Evolutionary conservation across 1,140 invertebrate species (phyloP), one percentile per base, ranked within the genome.

Genomic region (Grapholita molesta): DNA sequence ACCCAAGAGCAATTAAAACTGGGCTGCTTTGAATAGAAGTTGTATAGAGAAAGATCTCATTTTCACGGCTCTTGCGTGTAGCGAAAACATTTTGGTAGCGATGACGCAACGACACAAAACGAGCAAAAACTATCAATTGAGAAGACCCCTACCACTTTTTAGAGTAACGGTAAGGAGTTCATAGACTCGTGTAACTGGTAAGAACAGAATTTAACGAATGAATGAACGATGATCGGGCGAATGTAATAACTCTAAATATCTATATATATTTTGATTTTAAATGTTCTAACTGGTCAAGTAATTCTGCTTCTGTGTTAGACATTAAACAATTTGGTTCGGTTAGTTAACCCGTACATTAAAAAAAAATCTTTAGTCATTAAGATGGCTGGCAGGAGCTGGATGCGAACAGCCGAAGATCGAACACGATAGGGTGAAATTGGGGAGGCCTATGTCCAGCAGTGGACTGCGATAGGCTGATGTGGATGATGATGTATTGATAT

Each of bases 81-180:
- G 15, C n/a, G 11, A 32, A 28, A 57, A 61, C n/a, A 28, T 28
- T 61, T 61, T 28, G 55, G 25, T 61, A 28, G 25, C 15, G 30
- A 28, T 28, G 55, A 61, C 21, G 55, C 24, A 61, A 61, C 42
- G 21, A 48, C n/a, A 30, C 28, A 48, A n/a, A 48, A 15, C 28
- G 28, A 9, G 23, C 23, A 61, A 61, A 61, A 61, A 61, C 24
- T 61, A 61, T 32, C 55, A 61, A 61, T 61, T 32, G 24, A 15
- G 12, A 28, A 12, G 30, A 30, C 25, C n/a, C 30, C 6, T 15
- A 61, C 55, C 25, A n/a, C 55, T 61, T 28, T 61, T 8, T 61
- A 61, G 25, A 61, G 24, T 61, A 61, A 61, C 55, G 25, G 55
- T 61, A 18, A 57, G 7, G 7, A 61, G 55, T 25, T 61, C 55